Evolutionary conservation across 2,888 invertebrate species (phyloP), one percentile per base, ranked within the genome.

Genomic region (Mactromeris polynyma): DNA sequence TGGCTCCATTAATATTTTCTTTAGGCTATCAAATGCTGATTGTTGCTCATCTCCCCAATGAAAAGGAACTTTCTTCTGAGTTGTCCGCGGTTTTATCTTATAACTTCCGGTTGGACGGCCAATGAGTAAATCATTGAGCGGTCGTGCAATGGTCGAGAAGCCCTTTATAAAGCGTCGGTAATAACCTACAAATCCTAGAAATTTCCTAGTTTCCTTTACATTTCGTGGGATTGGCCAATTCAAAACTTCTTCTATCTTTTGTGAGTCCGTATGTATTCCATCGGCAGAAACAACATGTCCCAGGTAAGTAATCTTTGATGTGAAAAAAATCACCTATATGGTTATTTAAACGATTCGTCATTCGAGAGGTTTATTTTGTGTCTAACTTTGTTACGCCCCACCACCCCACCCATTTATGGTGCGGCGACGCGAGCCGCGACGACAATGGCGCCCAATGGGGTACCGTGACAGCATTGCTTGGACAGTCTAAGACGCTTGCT

Each of bases 191-290:
- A 58, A 58, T 2, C n/a, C 58, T 21, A 58, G 58, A 58, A 58
- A 40, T 40, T 80, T 17, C 80, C 80, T 38, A 42, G 42, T 42
- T 19, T 80, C 40, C 21, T 73, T 83, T 0, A 73, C 73, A 19
- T 40, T 42, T 33, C 40, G 46, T 64, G 88, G 88, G 19, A 54
- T 73, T 33, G 88, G 84, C 84, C 88, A 84, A 51, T 84, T 84
- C 38, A 51, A 2, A 31, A 88, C 83, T 26, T 40, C 81, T 38
- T 87, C 83, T 1, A 80, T 87, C 46, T 87, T 87, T 9, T 78
- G 33, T 7, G 88, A 81, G 21, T 88, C 84, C 19, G 84, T 64
- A 51, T 80, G 33, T n/a, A 88, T 73, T 46, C 83, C 88, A 7
- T 84, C 81, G 17, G 42, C 73, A 9, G 69, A 73, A 11, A 88